Conservation (phyloP, 1,140 invertebrate species). For the Olivierus martensii region DNA sequence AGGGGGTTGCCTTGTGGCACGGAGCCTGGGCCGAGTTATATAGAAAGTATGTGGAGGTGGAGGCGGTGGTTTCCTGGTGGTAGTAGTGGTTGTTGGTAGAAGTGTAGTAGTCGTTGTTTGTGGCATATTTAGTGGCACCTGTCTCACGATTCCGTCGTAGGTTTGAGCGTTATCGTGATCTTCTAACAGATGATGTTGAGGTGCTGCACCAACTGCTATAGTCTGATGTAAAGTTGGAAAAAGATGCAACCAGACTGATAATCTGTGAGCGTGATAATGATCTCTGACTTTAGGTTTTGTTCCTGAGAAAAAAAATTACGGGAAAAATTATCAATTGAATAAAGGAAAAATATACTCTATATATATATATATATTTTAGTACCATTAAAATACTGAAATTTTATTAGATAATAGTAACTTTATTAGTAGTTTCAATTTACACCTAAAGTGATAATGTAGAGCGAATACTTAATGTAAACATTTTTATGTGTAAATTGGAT, state of each 20-base stretch:
- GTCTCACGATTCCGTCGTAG: constrained; percentile 31
- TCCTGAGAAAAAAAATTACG: constrained; percentile 41
- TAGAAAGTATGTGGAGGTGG: no score
- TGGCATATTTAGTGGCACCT: background rate
- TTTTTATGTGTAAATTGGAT: no score
- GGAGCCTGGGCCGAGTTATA: no score
- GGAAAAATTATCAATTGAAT: no score
- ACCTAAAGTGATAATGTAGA: no score
- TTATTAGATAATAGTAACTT: no score
- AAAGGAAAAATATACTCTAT: no score
- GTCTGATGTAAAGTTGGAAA: constrained; percentile 87
- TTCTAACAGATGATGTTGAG: constrained; percentile 58
- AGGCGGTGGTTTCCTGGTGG: background rate
- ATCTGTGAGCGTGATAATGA: constrained; percentile 82
- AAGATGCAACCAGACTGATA: constrained; percentile 90
- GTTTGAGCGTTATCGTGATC: constrained; percentile 35
- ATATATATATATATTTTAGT: no score
- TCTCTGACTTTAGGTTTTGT: constrained; percentile 77
- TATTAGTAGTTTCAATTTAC: no score
- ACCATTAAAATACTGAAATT: no score
- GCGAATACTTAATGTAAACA: no score
- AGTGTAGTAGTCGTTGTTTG: background rate
- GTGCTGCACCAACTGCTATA: constrained; percentile 29
- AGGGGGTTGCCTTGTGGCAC: background rate
- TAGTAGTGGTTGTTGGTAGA: background rate